Evolutionary conservation across 2,888 invertebrate genomes (phyloP).

Genomic region (Thymelicus acteon): DNA sequence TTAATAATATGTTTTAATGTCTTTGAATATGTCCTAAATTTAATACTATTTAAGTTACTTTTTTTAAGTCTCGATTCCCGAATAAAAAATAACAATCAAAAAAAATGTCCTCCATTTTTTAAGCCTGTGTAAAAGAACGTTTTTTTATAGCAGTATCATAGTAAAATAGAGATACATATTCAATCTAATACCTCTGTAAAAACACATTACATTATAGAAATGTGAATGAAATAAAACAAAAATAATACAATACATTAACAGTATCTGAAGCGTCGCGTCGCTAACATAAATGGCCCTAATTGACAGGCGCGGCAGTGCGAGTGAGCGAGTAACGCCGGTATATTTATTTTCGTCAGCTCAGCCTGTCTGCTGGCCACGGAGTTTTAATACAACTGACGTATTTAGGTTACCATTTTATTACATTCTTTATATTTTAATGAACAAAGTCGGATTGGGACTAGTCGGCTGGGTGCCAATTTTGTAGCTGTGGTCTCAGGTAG

Average conservation of each 20-base stretch:
- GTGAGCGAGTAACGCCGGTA: background rate
- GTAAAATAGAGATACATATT: no score
- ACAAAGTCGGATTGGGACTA: background rate
- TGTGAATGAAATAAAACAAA: background rate
- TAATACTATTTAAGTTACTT: no score
- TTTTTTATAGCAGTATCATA: no score
- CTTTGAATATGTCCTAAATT: no score
- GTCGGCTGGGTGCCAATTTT: background rate
- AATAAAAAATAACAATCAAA: no score
- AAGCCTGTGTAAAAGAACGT: no score
- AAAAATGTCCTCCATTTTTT: no score
- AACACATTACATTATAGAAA: background rate
- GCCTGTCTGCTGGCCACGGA: background rate
- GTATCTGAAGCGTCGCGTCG: background rate
- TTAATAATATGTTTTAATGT: no score
- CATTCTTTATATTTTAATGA: slow-evolving; percentile 3
- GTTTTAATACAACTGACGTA: slow-evolving; percentile 10
- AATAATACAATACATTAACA: background rate
- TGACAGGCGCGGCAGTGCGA: slow-evolving; percentile 22
- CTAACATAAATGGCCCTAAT: slow-evolving; percentile 16
- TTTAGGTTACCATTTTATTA: slow-evolving; percentile 14
- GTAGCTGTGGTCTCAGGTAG: no score
- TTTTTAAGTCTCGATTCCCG: no score
- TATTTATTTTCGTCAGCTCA: slow-evolving; percentile 23
- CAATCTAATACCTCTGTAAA: no score